Base-by-base conservation (phyloP, 2,888 invertebrate genomes). In the Dusona sp. region DNA sequence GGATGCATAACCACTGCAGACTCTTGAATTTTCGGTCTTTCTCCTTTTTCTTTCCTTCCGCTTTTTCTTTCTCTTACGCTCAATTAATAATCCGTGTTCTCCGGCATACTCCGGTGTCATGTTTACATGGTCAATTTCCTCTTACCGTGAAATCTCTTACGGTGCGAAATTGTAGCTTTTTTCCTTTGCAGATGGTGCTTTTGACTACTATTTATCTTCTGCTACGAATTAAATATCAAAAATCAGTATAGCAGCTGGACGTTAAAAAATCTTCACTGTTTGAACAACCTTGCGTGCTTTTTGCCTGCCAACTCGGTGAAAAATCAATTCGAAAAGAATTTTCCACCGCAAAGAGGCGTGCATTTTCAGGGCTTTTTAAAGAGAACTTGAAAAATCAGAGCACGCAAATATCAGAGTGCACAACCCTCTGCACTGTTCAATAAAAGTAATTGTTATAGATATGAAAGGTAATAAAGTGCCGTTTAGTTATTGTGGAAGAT, bases 1-100 rank as follows among this genome's bases (percentile, higher is more conserved):
- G 38, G 42, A 33, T 79, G 70, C 48, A 54, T n/a, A 78, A 48
- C 33, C 13, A 54, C 19, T 25, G 57, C 54, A 42, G 25, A 13
- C 42, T 79, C 45, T 54, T 45, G 54, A 65, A 38, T 42, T 65
- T 25, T 54, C 19, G 9, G 13, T 13, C 16, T 22, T 29, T 54
- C 57, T 11, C 38, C 8, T 38, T 16, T 48, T 29, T 16, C 13
- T 67, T 67, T 33, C 42, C 8, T 54, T 57, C 57, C 16, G 2
- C n/a, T n/a, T 48, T 29, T 51, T 73, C 45, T 19, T n/a, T 13
- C 51, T 13, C 33, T 73, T 25, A n/a, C 42, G 19, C 42, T 42
- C 22, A 74, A 61, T 42, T 74, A 61, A 61, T 42, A 25, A 74
- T 11, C 25, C 11, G 48, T 29, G 25, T 70, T 42, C 42, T 25